Conservation (phyloP, 2,888 invertebrate species). For the Brachyptera risi region DNA sequence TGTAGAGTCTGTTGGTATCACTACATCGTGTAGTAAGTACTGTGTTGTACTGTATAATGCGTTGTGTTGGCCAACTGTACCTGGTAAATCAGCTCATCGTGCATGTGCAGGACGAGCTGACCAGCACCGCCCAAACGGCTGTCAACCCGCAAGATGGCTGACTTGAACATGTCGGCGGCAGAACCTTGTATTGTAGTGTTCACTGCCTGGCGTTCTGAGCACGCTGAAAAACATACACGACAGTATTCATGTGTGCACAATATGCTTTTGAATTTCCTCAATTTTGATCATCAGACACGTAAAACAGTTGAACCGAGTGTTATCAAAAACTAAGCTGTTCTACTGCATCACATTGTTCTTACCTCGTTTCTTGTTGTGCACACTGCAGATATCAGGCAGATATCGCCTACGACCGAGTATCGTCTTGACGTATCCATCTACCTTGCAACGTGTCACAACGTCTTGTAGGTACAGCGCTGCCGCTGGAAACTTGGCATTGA, state of each 20-base stretch:
- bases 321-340: too few species aligned
- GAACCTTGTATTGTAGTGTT: conserved; percentile 96
- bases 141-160: conserved; percentile 79
- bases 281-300: too few species aligned
- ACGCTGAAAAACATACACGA: conserved; percentile 48
- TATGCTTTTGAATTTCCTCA: too few species aligned
- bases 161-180: conserved; percentile 92
- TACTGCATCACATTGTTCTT: too few species aligned
- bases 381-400: conserved; percentile 68
- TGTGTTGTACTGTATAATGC: too few species aligned
- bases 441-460: conserved; percentile 60
- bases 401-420: conserved; percentile 73
- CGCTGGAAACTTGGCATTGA: conserved; percentile 63
- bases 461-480: conserved; percentile 50
- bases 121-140: conserved; percentile 45
- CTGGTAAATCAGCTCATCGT: conserved; percentile 96
- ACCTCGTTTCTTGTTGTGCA: conserved; percentile 41
- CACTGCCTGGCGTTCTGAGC: conserved; percentile 93
- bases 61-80: too few species aligned
- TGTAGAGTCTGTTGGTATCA: too few species aligned
- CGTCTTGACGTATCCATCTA: conserved; percentile 78
- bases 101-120: conserved; percentile 81
- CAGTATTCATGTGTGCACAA: background rate
- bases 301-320: too few species aligned
- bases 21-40: too few species aligned